A percentile compares a stretch with the other conserved stretches of the same genome.
Evolutionary conservation across 2,113 vertebrate genomes (phyloP).

Genomic region (Triplophysa rosa): DNA sequence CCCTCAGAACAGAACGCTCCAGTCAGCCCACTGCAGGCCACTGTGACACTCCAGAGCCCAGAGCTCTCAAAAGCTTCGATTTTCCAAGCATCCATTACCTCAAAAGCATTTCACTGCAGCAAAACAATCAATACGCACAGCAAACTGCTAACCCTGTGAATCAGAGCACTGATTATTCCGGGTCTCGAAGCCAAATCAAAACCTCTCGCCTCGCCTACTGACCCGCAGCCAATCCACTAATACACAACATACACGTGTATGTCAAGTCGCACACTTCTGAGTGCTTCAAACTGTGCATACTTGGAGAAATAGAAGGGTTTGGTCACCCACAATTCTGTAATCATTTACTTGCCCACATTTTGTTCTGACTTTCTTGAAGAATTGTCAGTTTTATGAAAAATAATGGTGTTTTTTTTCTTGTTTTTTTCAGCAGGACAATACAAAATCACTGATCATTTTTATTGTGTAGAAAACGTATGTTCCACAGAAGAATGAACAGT

Average conservation of each 20-base stretch:
- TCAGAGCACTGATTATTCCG: conserved; percentile 29
- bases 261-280: neutral
- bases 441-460: too few species aligned
- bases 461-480: too few species aligned
- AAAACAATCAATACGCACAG: conserved; percentile 47
- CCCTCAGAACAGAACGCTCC: neutral
- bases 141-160: conserved; percentile 38
- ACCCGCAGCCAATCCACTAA: conserved; percentile 9
- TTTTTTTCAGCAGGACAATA: too few species aligned
- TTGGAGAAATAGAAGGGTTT: neutral
- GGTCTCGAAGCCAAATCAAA: neutral
- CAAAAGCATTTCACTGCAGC: conserved; percentile 29
- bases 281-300: neutral
- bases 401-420: too few species aligned
- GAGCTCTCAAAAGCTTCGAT: conserved; percentile 41
- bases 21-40: conserved; percentile 8
- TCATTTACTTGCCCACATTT: too few species aligned
- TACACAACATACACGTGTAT: neutral
- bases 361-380: too few species aligned
- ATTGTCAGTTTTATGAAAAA: too few species aligned
- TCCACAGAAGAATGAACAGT: too few species aligned
- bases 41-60: neutral
- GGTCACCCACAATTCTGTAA: too few species aligned
- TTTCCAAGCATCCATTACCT: conserved; percentile 49
- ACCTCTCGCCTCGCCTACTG: conserved; percentile 25